phyloP scores from a whole-genome alignment of 2,113 vertebrate species.

The Choloepus hoffmanni region DNA sequence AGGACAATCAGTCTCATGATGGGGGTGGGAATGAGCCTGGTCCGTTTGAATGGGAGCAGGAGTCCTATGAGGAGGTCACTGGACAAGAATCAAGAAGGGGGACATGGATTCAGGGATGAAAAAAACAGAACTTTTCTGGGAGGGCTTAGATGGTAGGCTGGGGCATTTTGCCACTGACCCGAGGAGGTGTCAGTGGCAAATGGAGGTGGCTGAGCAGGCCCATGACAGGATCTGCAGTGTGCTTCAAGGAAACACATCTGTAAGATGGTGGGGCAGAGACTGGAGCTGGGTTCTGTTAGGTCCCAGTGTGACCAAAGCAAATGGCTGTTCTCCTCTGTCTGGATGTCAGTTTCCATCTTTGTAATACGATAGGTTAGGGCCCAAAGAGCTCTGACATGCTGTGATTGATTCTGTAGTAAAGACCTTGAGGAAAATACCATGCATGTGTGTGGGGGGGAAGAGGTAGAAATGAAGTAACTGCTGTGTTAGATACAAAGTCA shows the following conservation, averaged over 20 bases:
- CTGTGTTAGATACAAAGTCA: background rate
- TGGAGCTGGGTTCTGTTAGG: background rate
- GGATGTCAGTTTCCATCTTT: background rate
- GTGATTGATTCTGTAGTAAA: background rate
- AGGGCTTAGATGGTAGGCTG: background rate
- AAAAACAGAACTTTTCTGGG: background rate
- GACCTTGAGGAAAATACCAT: background rate
- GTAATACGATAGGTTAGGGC: background rate
- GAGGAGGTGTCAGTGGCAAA: no score
- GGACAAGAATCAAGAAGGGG: background rate
- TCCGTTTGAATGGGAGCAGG: background rate
- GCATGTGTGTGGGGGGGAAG: background rate
- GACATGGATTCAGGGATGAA: background rate
- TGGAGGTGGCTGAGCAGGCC: background rate
- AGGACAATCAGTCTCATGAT: background rate
- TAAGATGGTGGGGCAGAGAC: background rate
- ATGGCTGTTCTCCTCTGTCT: background rate
- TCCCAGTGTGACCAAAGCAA: background rate
- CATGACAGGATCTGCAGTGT: accelerated
- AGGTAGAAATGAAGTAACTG: background rate
- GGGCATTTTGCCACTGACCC: background rate
- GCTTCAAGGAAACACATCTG: background rate
- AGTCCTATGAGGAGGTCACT: background rate
- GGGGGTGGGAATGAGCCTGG: background rate
- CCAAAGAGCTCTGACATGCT: background rate